Evolutionary conservation across 1,140 invertebrate species (phyloP).

Genomic region (Lepeophtheirus salmonis): DNA sequence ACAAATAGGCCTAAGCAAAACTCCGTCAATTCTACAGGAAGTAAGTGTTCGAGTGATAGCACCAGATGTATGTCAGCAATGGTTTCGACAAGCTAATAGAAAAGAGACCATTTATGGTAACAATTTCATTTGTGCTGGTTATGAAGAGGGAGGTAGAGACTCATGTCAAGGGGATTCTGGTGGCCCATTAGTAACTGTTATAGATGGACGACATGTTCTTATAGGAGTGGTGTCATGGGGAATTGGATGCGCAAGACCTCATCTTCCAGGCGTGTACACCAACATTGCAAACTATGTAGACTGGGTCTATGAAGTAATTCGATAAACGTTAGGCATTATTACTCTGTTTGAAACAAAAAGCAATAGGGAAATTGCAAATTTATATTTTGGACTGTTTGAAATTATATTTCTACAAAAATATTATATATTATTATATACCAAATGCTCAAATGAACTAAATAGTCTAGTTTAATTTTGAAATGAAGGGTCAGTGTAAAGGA

Average conservation of each 20-base stretch:
- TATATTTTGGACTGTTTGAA: too few relatives aligned
- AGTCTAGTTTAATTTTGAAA: too few relatives aligned
- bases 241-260: constrained; percentile 27
- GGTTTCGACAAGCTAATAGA: constrained; percentile 70
- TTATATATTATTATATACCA: too few relatives aligned
- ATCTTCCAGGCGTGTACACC: constrained; percentile 27
- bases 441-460: too few relatives aligned
- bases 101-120: constrained; percentile 68
- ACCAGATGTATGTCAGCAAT: constrained; percentile 68
- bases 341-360: too few relatives aligned
- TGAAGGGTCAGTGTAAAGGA: too few relatives aligned
- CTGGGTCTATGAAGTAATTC: not conserved
- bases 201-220: constrained; percentile 24
- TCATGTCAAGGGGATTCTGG: constrained; percentile 43
- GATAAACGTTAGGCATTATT: too few relatives aligned
- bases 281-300: constrained; percentile 22
- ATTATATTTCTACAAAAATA: too few relatives aligned
- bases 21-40: constrained; percentile 36
- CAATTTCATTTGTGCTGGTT: constrained; percentile 74
- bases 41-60: constrained; percentile 72
- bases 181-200: not conserved
- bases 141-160: constrained; percentile 56
- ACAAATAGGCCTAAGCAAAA: constrained; percentile 19
- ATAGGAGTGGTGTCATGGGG: constrained; percentile 34
- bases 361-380: too few relatives aligned